Conservation (phyloP, 2,797 vertebrate genomes). For the Eupleurogrammus muticus region DNA sequence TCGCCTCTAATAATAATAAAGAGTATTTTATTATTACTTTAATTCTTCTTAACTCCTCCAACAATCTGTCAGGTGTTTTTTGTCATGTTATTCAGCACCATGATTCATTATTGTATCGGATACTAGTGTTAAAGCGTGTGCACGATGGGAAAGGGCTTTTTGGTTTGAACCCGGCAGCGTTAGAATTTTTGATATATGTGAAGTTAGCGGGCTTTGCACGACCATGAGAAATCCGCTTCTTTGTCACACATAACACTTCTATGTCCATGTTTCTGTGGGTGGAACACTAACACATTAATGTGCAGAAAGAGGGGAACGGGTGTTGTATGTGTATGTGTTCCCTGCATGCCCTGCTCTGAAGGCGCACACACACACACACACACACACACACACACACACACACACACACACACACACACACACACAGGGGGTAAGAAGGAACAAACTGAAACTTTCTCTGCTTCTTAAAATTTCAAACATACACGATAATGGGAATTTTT, state of each 20-base stretch:
- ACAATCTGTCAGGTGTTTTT: slow-evolving; percentile 18
- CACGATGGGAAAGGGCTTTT: neutral
- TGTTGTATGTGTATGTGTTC: neutral
- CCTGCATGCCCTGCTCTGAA: neutral
- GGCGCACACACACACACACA: too few species aligned
- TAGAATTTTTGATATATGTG: slow-evolving; percentile 39
- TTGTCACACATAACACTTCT: slow-evolving; percentile 48
- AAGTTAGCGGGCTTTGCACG: slow-evolving; percentile 64
- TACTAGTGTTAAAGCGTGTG: neutral
- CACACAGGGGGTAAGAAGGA: too few species aligned
- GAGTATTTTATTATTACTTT: neutral
- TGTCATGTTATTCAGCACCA: neutral
- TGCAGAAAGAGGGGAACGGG: neutral
- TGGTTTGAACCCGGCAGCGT: too few species aligned
- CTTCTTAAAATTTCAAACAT: neutral
- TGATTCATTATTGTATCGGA: neutral
- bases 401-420: too few species aligned
- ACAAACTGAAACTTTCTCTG: neutral
- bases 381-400: too few species aligned
- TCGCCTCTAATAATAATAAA: slow-evolving; percentile 61
- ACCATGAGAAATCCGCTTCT: slow-evolving; percentile 35
- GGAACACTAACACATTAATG: slow-evolving; percentile 1
- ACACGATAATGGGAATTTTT: neutral
- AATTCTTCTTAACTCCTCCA: slow-evolving; percentile 20
- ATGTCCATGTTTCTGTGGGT: slow-evolving; percentile 10